Percentiles rank a stretch among this genome's conserved stretches.
Conservation (phyloP, 2,888 invertebrate species). For the Volucella inflata region DNA sequence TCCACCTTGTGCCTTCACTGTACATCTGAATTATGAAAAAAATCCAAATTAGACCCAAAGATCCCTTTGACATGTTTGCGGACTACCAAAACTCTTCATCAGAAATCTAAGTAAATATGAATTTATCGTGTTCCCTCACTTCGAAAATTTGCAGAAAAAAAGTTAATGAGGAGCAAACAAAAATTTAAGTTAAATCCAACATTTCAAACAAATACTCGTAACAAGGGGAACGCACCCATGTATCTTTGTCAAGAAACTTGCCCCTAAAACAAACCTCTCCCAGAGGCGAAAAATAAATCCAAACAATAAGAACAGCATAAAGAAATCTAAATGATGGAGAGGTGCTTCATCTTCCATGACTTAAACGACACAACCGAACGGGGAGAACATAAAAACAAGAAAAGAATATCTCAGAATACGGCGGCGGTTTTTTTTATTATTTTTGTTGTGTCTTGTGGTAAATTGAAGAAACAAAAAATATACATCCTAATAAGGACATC, state of each 20-base stretch:
- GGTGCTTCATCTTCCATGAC: constrained; percentile 28
- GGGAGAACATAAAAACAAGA: constrained; percentile 1
- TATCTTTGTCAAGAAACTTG: background rate
- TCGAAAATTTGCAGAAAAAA: background rate
- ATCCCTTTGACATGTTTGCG: no score
- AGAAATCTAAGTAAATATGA: no score
- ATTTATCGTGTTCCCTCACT: no score
- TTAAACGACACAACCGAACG: constrained; percentile 25
- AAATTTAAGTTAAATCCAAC: background rate
- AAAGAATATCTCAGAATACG: background rate
- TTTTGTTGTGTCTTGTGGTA: background rate
- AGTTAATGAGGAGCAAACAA: constrained; percentile 21
- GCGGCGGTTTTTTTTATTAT: background rate
- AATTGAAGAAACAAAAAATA: no score
- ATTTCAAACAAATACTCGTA: background rate
- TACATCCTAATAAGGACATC: constrained; percentile 39
- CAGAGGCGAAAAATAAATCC: background rate
- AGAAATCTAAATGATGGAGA: constrained; percentile 11
- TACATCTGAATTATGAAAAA: no score
- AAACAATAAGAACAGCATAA: background rate
- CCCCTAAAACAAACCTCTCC: background rate
- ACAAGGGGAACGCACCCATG: background rate
- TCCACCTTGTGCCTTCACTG: no score
- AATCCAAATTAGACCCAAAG: no score
- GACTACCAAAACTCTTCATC: no score